Evolutionary conservation across 2,113 vertebrate species (phyloP).

Genomic region (Dromas ardeola): DNA sequence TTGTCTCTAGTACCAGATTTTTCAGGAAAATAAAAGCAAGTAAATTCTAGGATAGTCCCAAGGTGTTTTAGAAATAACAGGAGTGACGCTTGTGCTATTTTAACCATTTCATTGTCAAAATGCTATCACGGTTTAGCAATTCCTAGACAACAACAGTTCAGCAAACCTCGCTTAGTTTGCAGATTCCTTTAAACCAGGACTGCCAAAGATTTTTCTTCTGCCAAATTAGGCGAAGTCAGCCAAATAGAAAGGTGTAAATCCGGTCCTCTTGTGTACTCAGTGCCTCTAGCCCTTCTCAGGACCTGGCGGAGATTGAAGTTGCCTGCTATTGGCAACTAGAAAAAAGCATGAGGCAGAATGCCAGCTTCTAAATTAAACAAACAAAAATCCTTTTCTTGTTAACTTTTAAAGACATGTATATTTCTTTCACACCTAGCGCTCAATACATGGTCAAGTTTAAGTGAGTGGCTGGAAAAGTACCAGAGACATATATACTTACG

Average conservation of each 20-base stretch:
- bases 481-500: neutral
- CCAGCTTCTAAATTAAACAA: slow-evolving; percentile 41
- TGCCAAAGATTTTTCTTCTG: neutral
- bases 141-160: neutral
- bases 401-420: neutral
- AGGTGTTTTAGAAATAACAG: neutral
- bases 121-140: neutral
- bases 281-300: neutral
- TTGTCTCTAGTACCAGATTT: neutral
- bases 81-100: neutral
- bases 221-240: neutral
- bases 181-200: neutral
- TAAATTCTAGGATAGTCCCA: neutral
- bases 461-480: neutral
- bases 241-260: slow-evolving; percentile 48
- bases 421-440: slow-evolving; percentile 17
- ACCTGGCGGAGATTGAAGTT: neutral
- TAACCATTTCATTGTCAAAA: neutral
- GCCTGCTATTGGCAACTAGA: neutral
- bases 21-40: neutral
- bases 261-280: neutral
- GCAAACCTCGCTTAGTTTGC: neutral
- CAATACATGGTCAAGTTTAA: neutral
- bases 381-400: neutral
- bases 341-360: neutral